Conservation (phyloP, 1,140 invertebrate species). For the Rhagoletis zephyria region DNA sequence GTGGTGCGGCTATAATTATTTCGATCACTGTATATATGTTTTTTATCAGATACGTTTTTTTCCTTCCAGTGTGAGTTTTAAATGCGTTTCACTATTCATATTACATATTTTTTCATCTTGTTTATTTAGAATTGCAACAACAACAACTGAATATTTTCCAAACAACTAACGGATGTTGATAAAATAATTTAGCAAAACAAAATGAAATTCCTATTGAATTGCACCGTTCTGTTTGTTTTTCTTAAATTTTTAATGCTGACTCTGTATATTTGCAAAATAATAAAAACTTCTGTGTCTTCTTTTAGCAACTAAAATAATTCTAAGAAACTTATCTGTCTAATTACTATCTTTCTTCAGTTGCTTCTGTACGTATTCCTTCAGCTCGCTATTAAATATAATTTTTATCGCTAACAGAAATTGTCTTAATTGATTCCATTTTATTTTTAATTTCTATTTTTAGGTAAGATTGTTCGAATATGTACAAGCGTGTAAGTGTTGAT, state of each 20-base stretch:
- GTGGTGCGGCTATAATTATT: too few relatives aligned
- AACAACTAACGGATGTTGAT: constrained; percentile 39
- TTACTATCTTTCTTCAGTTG: not conserved
- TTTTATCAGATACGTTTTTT: not conserved
- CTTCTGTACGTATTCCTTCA: too few relatives aligned
- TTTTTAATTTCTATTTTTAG: constrained; percentile 41
- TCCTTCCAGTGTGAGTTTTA: not conserved
- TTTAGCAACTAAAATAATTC: not conserved
- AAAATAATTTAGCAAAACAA: constrained; percentile 36
- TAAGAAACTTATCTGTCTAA: not conserved
- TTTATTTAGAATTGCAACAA: constrained; percentile 44
- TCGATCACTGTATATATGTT: too few relatives aligned
- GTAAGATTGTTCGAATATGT: constrained; percentile 51
- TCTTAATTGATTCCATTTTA: not conserved
- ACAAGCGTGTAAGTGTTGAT: constrained; percentile 44
- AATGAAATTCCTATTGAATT: constrained; percentile 22
- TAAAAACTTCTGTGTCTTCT: not conserved
- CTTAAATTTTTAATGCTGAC: not conserved
- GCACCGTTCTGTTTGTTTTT: not conserved
- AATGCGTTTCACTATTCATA: not conserved
- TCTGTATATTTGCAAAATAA: not conserved
- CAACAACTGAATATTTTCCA: not conserved
- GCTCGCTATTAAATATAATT: too few relatives aligned
- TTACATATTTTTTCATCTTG: not conserved
- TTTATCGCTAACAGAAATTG: not conserved